phyloP scores from a whole-genome alignment of 2,797 vertebrate species.

The Falco biarmicus region DNA sequence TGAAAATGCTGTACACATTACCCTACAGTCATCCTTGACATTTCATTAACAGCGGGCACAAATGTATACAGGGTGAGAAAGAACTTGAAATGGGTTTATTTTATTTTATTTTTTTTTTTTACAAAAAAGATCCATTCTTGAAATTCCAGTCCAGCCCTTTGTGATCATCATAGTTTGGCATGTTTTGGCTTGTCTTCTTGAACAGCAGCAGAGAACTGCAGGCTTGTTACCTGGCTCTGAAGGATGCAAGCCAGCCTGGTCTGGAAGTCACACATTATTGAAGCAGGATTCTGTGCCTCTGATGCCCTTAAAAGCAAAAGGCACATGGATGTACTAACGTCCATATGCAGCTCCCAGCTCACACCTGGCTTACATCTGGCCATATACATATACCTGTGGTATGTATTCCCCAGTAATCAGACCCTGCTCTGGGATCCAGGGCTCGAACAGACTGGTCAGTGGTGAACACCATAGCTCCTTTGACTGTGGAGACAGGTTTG shows the following conservation, averaged over 20 bases:
- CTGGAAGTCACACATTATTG: background rate
- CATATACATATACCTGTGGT: background rate
- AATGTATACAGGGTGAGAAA: background rate
- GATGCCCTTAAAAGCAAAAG: background rate
- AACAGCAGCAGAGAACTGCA: background rate
- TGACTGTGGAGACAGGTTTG: background rate
- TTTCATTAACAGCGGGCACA: background rate
- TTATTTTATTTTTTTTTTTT: background rate
- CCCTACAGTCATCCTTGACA: background rate
- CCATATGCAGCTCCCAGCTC: background rate
- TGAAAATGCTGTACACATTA: background rate
- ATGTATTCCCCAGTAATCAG: background rate
- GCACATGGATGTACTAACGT: accelerated
- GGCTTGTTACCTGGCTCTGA: background rate
- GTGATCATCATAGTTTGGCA: background rate
- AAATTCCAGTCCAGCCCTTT: background rate
- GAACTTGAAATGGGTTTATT: background rate
- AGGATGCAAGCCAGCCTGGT: background rate
- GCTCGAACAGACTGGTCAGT: background rate
- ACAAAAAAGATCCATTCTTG: background rate
- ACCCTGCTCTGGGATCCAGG: background rate
- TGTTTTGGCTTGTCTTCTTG: background rate
- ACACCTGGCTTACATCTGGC: background rate
- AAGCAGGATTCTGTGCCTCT: background rate
- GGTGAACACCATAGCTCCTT: background rate